Evolutionary conservation across 2,113 vertebrate species (phyloP).

Genomic region (Sinocyclocheilus grahami): DNA sequence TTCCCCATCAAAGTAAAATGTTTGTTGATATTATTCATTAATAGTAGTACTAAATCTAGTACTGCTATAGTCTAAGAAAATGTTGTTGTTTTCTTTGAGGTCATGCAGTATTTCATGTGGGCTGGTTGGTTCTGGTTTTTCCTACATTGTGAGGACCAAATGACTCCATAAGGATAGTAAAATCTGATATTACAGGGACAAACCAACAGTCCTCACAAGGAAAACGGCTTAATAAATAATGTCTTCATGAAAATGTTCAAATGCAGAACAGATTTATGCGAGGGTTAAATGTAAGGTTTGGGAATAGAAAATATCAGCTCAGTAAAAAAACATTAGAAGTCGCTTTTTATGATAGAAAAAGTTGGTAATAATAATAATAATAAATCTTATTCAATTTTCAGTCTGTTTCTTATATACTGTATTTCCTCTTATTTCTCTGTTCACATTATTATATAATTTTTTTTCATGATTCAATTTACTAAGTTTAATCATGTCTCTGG

Average conservation of each 20-base stretch:
- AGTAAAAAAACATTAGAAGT: no score
- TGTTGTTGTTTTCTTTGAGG: slow-evolving; percentile 11
- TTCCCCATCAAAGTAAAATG: background rate
- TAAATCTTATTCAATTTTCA: background rate
- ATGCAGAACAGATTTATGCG: no score
- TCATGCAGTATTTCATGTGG: background rate
- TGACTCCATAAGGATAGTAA: background rate
- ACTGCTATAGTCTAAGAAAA: background rate
- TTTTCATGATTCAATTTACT: background rate
- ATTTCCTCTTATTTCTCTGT: background rate
- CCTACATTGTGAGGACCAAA: background rate
- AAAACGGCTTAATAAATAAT: background rate
- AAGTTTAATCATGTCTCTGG: background rate
- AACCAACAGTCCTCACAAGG: background rate
- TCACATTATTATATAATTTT: background rate
- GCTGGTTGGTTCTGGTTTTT: background rate
- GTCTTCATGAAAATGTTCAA: background rate
- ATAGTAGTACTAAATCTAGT: slow-evolving; percentile 28
- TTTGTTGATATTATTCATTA: slow-evolving; percentile 28
- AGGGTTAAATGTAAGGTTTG: no score
- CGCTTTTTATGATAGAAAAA: no score
- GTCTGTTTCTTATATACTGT: background rate
- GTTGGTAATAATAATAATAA: no score
- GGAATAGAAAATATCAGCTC: no score
- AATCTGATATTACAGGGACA: background rate